Evolutionary conservation across 2,113 vertebrate species (phyloP).

Genomic region (Austrofundulus limnaeus): DNA sequence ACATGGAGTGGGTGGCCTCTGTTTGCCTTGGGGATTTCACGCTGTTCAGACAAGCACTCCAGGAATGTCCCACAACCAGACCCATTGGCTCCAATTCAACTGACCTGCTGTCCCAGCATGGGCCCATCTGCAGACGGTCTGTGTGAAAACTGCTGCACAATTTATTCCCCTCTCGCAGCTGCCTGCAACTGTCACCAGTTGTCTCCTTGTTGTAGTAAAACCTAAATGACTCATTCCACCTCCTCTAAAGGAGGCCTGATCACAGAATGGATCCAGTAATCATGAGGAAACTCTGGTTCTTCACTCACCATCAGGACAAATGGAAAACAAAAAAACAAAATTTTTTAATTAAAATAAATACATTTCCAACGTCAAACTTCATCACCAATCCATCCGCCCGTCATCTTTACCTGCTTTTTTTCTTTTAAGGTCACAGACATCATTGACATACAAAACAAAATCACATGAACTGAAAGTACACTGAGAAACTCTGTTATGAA

Average conservation of each 20-base stretch:
- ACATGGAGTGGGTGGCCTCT: conserved; percentile 58
- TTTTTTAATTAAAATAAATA: too few species aligned
- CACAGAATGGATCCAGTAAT: too few species aligned
- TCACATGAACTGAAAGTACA: too few species aligned
- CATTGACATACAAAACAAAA: too few species aligned
- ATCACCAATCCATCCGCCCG: too few species aligned
- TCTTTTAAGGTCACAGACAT: too few species aligned
- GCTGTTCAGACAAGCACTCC: conserved; percentile 68
- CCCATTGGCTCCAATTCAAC: conserved; percentile 62
- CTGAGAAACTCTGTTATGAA: too few species aligned
- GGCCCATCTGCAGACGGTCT: conserved; percentile 63
- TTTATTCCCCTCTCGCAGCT: conserved; percentile 37
- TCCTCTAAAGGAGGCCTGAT: conserved; percentile 5
- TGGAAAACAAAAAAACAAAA: too few species aligned
- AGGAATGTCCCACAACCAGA: conserved; percentile 74
- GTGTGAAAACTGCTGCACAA: conserved; percentile 52
- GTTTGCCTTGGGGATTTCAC: conserved; percentile 73
- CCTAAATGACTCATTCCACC: conserved; percentile 39
- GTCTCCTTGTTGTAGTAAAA: conserved; percentile 26
- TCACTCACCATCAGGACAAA: conserved; percentile 29
- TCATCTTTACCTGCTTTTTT: too few species aligned
- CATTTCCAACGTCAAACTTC: too few species aligned
- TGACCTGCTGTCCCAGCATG: conserved; percentile 44
- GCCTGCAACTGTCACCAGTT: conserved; percentile 43
- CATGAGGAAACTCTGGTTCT: conserved; percentile 19